phyloP scores from a whole-genome alignment of 2,888 invertebrate species.

The Trileptium ribeirensis region DNA sequence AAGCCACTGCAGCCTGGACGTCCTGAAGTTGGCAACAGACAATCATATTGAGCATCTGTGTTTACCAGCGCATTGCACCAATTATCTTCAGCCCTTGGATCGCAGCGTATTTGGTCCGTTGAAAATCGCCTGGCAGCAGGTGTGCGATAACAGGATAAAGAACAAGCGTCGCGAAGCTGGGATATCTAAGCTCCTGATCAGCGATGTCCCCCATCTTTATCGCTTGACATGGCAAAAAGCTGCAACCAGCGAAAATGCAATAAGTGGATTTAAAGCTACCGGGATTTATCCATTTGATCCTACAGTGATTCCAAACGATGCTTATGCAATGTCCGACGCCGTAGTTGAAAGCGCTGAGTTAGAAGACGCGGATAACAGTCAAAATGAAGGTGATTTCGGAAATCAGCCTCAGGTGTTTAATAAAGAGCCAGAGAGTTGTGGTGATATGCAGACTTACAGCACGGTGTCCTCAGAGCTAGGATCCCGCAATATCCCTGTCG shows the following conservation, averaged over 20 bases:
- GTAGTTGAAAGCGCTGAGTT: too few relatives aligned
- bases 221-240: neutral
- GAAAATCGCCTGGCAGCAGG: neutral
- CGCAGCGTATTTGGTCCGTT: neutral
- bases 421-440: too few relatives aligned
- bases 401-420: too few relatives aligned
- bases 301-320: neutral
- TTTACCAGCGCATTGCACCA: neutral
- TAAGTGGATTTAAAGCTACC: neutral
- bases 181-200: neutral
- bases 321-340: neutral
- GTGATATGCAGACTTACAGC: too few relatives aligned
- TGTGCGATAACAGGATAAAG: neutral
- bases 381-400: too few relatives aligned
- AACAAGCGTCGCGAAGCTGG: neutral
- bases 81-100: conserved; percentile 5
- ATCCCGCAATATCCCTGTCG: too few relatives aligned
- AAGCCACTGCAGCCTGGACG: neutral
- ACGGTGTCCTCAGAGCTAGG: too few relatives aligned
- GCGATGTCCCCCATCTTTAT: neutral
- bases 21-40: neutral
- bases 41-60: neutral
- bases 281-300: neutral
- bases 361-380: too few relatives aligned
- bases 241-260: neutral